Percentiles rank a stretch among this genome's conserved stretches.
Conservation (phyloP, 2,113 vertebrate genomes). For the Siniperca chuatsi region DNA sequence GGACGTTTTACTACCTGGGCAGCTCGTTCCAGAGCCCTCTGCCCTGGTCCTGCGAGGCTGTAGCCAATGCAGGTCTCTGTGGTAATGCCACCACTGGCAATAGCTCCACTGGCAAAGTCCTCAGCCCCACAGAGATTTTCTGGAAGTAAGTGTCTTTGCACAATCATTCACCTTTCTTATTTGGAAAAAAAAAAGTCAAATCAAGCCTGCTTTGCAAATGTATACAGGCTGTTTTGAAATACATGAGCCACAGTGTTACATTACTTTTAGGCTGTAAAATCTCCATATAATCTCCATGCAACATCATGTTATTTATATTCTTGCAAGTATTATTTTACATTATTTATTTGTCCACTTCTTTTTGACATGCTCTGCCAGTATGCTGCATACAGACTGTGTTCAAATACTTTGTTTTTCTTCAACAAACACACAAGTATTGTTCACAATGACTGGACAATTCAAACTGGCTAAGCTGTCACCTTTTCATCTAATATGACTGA, state of each 20-base stretch:
- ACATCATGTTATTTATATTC: neutral
- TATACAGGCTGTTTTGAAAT: neutral
- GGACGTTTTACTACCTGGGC: conserved; percentile 88
- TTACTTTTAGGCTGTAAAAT: neutral
- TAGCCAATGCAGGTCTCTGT: conserved; percentile 78
- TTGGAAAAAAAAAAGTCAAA: neutral
- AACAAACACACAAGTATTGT: conserved; percentile 12
- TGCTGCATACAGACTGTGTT: neutral
- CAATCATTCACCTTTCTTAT: neutral
- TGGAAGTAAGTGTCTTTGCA: conserved; percentile 86
- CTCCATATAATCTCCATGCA: neutral
- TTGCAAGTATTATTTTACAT: neutral
- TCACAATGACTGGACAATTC: conserved; percentile 12
- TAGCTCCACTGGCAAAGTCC: conserved; percentile 29
- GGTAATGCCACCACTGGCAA: conserved; percentile 57
- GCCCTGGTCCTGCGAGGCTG: conserved; percentile 87
- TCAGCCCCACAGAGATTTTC: conserved; percentile 86
- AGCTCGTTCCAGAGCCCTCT: conserved; percentile 87
- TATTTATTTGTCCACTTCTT: neutral
- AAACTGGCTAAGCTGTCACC: neutral
- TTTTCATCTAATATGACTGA: conserved; percentile 6
- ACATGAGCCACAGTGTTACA: neutral
- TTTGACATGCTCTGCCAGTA: neutral
- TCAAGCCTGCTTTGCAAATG: neutral
- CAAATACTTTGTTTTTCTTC: conserved; percentile 12